phyloP scores from a whole-genome alignment of 1,140 invertebrate genomes.

The Pseudomyrmex sp. region DNA sequence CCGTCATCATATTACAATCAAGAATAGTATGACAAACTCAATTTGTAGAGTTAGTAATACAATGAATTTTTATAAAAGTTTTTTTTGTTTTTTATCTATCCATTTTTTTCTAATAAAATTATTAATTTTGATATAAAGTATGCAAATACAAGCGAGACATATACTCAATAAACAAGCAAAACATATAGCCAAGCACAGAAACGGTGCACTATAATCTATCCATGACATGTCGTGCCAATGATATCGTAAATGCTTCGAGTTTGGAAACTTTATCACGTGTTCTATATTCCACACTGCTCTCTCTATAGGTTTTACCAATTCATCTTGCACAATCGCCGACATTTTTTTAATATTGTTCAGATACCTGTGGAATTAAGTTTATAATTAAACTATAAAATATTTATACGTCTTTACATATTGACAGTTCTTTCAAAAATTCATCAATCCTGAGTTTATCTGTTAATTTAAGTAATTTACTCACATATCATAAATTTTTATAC shows the following conservation, averaged over 20 bases:
- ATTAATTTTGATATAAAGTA: background rate
- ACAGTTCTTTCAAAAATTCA: background rate
- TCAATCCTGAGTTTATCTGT: background rate
- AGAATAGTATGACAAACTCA: no score
- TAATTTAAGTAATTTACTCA: no score
- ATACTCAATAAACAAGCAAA: conserved; percentile 39
- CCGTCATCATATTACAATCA: no score
- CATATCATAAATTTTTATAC: no score
- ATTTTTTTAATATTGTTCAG: conserved; percentile 76
- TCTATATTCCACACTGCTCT: conserved; percentile 83
- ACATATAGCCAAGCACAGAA: conserved; percentile 48
- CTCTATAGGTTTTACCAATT: conserved; percentile 80
- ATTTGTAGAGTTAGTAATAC: no score
- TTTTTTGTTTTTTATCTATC: conserved; percentile 12
- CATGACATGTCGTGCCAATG: conserved; percentile 75
- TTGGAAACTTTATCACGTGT: conserved; percentile 84
- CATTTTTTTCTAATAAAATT: conserved; percentile 3
- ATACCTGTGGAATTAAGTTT: conserved; percentile 73
- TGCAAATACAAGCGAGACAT: background rate
- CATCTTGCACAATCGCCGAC: conserved; percentile 78
- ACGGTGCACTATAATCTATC: conserved; percentile 71
- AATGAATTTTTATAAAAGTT: no score
- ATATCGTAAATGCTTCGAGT: conserved; percentile 80
- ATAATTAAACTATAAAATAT: no score
- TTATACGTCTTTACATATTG: background rate